These are phyloP conservation scores for Urocolius indicus DNA, from an alignment of 2,113 vertebrate species.

Conservation along the genomic window DNA sequence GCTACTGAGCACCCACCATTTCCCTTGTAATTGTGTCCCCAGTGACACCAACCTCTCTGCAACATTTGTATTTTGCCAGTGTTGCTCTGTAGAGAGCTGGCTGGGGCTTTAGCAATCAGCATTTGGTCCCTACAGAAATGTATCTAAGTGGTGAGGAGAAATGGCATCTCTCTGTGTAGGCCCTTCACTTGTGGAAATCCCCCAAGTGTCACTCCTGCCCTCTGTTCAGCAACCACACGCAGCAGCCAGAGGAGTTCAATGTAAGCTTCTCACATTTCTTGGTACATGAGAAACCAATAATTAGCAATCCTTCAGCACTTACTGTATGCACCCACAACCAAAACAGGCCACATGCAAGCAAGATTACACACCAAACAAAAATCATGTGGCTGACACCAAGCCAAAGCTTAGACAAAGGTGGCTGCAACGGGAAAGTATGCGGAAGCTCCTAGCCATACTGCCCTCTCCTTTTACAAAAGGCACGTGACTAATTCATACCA, in stretches of 20 bases:
- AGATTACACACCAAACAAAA: neutral
- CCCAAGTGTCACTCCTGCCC: neutral
- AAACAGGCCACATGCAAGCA: neutral
- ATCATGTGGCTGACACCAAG: rapidly evolving
- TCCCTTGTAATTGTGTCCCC: conserved; percentile 15
- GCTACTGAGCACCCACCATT: conserved; percentile 12
- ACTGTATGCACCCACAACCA: neutral
- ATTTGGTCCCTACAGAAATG: neutral
- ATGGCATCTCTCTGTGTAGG: neutral
- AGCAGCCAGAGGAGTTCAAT: neutral
- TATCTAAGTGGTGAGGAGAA: neutral
- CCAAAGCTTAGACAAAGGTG: neutral
- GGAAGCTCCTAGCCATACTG: neutral
- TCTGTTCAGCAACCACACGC: neutral
- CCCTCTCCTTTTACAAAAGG: neutral
- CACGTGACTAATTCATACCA: neutral
- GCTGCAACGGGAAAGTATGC: neutral
- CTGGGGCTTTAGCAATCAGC: neutral
- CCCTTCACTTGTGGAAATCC: neutral
- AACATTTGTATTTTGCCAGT: neutral
- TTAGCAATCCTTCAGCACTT: neutral
- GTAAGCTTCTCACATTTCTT: neutral
- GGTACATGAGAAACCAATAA: neutral
- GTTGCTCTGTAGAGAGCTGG: neutral
- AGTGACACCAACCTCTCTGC: neutral